Evolutionary conservation across 2,797 vertebrate genomes (phyloP).

Genomic region (Enteromius radiatus): DNA sequence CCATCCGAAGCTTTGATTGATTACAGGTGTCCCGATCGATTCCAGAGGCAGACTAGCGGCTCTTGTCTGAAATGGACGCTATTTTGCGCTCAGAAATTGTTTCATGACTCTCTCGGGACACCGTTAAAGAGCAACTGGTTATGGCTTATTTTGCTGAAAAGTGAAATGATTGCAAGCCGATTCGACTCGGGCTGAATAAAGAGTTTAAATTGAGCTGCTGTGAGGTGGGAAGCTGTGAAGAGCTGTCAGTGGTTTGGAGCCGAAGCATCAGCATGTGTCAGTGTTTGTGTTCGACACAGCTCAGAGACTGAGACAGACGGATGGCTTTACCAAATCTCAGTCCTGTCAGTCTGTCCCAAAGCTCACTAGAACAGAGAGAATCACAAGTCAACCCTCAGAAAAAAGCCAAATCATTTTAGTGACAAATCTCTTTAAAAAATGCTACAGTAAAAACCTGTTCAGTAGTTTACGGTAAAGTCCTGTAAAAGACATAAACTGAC

Average conservation of each 20-base stretch:
- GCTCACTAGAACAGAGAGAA: neutral
- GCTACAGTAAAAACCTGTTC: too few species aligned
- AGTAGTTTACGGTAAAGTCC: too few species aligned
- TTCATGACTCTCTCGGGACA: neutral
- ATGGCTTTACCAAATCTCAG: neutral
- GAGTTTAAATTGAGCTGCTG: neutral
- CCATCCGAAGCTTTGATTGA: conserved; percentile 3
- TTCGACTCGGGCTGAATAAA: neutral
- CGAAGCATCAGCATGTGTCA: neutral
- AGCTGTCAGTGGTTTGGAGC: neutral
- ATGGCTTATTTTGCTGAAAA: neutral
- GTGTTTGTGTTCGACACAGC: neutral
- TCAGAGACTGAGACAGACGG: neutral
- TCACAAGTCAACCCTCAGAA: neutral
- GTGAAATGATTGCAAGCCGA: neutral
- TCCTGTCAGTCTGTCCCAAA: neutral
- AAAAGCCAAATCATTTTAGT: neutral
- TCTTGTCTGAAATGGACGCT: neutral
- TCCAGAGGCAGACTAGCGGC: neutral
- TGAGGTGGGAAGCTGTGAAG: neutral
- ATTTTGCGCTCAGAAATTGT: neutral
- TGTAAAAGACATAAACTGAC: too few species aligned
- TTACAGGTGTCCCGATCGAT: neutral
- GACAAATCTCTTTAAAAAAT: neutral
- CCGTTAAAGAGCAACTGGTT: neutral